Percentiles rank a stretch among this genome's conserved stretches.
Evolutionary conservation across 1,140 invertebrate species (phyloP).

Genomic region (Ceratoteleas bidentatus): DNA sequence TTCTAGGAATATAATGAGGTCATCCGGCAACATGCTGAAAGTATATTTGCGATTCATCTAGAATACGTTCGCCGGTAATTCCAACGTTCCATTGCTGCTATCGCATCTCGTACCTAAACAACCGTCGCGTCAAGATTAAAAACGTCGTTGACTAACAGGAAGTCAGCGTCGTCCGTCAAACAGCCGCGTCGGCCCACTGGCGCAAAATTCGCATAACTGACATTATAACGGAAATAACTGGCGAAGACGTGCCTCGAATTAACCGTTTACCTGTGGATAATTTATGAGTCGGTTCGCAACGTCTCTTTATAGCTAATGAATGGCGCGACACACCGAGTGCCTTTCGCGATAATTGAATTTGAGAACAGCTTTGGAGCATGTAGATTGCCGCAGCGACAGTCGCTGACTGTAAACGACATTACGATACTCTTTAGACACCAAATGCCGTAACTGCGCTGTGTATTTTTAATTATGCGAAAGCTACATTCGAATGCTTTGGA

Average conservation of each 20-base stretch:
- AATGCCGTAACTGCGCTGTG: conserved; percentile 34
- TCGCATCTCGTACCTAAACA: too few species aligned
- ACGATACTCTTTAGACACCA: conserved; percentile 30
- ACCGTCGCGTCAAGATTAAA: too few species aligned
- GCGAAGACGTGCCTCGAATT: conserved; percentile 48
- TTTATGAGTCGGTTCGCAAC: conserved; percentile 59
- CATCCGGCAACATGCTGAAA: too few species aligned
- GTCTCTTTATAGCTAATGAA: conserved; percentile 52
- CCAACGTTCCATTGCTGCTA: too few species aligned
- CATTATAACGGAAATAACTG: conserved; percentile 39
- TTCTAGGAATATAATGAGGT: too few species aligned
- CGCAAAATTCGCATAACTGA: conserved; percentile 25
- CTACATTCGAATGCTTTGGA: too few species aligned
- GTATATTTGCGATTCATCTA: too few species aligned
- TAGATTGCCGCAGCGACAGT: conserved; percentile 40
- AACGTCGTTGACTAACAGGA: too few species aligned
- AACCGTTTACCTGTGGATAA: conserved; percentile 69
- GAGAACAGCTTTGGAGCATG: conserved; percentile 47
- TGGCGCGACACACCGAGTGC: conserved; percentile 27
- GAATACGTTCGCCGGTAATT: too few species aligned
- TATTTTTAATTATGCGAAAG: conserved; percentile 21
- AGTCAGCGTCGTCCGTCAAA: too few species aligned
- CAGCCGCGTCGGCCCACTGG: conserved; percentile 14
- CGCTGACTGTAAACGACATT: conserved; percentile 37
- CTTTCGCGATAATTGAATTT: conserved; percentile 69